These are phyloP conservation scores for Columba guinea DNA, from an alignment of 2,797 vertebrate species.

Conservation along the genomic window DNA sequence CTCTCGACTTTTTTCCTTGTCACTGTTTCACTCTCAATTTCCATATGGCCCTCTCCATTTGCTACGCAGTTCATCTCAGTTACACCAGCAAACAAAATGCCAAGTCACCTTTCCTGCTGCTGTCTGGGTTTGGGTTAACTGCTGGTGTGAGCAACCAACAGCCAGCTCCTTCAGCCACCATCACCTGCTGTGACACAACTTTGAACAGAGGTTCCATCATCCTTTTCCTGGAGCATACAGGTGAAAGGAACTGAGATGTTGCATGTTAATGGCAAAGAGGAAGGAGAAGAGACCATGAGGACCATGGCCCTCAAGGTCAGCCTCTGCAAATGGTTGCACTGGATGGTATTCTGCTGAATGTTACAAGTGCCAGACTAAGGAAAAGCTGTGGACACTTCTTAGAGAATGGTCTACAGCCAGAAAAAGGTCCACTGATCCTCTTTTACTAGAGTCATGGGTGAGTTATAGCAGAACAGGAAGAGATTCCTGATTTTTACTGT, in stretches of 20 bases:
- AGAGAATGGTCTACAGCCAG: not conserved
- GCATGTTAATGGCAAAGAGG: not conserved
- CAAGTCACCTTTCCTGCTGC: not conserved
- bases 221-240: not conserved
- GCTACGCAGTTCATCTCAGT: not conserved
- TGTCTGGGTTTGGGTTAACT: not conserved
- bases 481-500: not conserved
- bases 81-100: not conserved
- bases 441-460: not conserved
- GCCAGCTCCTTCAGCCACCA: not conserved
- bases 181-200: not conserved
- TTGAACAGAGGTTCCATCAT: not conserved
- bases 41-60: not conserved
- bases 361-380: not conserved
- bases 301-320: not conserved
- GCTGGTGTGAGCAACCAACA: not conserved
- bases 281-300: not conserved
- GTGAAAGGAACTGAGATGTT: not conserved
- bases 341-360: not conserved
- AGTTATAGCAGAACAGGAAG: not conserved
- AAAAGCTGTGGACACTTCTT: not conserved
- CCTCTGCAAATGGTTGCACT: not conserved
- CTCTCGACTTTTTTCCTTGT: not conserved
- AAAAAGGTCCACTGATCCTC: not conserved
- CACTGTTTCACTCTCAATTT: not conserved